Evolutionary conservation across 2,797 vertebrate species (phyloP).

Genomic region (Oryzias sinensis): DNA sequence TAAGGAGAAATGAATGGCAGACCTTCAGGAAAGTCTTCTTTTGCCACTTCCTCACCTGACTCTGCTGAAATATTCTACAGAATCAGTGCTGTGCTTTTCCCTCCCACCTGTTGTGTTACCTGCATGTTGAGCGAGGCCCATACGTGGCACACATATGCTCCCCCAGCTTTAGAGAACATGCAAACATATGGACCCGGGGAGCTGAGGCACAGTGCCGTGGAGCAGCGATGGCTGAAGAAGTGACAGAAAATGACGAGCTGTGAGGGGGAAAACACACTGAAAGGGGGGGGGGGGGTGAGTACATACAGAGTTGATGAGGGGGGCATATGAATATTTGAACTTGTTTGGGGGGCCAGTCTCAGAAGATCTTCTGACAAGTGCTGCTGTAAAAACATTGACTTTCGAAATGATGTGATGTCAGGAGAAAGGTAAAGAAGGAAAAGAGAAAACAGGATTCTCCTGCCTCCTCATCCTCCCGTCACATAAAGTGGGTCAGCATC

Average conservation of each 20-base stretch:
- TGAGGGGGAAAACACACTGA: slow-evolving; percentile 59
- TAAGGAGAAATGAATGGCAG: not conserved
- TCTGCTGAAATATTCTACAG: not conserved
- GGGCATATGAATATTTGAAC: slow-evolving; percentile 85
- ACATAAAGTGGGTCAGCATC: slow-evolving; percentile 71
- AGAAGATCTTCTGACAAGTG: slow-evolving; percentile 75
- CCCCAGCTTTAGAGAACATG: not conserved
- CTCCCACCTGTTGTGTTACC: slow-evolving; percentile 71
- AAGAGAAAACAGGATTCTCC: slow-evolving; percentile 30
- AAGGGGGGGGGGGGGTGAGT: slow-evolving; percentile 5
- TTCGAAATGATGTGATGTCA: slow-evolving; percentile 76
- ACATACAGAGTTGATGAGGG: slow-evolving; percentile 20
- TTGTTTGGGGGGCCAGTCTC: slow-evolving; percentile 51
- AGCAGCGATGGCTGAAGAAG: slow-evolving; percentile 1
- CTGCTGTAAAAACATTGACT: slow-evolving; percentile 89
- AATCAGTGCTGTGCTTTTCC: not conserved
- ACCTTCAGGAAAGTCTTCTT: not conserved
- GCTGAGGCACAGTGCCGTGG: slow-evolving; percentile 19
- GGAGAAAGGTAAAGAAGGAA: slow-evolving; percentile 49
- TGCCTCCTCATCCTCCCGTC: slow-evolving; percentile 25
- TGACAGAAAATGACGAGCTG: slow-evolving; percentile 35
- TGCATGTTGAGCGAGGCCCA: slow-evolving; percentile 68
- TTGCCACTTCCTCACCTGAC: not conserved
- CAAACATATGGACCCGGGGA: slow-evolving; percentile 7
- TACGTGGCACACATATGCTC: slow-evolving; percentile 1